Percentiles rank a stretch among this genome's conserved stretches.
phyloP scores from a whole-genome alignment of 2,888 invertebrate species.

The Nemotelus nigrinus region DNA sequence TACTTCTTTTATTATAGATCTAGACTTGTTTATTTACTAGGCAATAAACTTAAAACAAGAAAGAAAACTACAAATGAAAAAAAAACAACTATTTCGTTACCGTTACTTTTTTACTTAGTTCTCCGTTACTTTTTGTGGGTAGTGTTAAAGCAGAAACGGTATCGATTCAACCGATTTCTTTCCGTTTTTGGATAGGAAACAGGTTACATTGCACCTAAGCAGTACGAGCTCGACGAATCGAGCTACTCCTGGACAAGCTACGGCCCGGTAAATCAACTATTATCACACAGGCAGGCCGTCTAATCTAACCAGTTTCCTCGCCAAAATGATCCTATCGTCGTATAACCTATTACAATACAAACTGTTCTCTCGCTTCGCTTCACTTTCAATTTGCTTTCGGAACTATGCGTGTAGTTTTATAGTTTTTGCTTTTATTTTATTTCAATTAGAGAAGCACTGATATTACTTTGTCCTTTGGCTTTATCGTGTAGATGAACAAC shows the following conservation, averaged over 20 bases:
- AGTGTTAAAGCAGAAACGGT: conserved; percentile 29
- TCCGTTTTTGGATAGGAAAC: conserved; percentile 20
- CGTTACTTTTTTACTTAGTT: conserved; percentile 33
- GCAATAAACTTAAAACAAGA: conserved; percentile 42
- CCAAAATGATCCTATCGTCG: conserved; percentile 6
- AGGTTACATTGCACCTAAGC: conserved; percentile 23
- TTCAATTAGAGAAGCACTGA: conserved; percentile 11
- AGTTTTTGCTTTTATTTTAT: conserved; percentile 6
- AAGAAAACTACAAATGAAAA: conserved; percentile 43
- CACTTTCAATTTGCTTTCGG: background rate
- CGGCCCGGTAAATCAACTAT: conserved; percentile 52
- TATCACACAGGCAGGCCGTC: conserved; percentile 52
- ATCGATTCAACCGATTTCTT: background rate
- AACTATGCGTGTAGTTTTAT: background rate
- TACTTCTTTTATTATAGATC: conserved; percentile 38
- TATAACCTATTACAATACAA: background rate
- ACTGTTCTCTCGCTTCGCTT: background rate
- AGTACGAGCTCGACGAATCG: background rate
- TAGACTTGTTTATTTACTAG: conserved; percentile 42
- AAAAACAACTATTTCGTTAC: conserved; percentile 34
- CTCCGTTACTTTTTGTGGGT: conserved; percentile 35
- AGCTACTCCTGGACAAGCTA: background rate
- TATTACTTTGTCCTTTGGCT: conserved; percentile 35
- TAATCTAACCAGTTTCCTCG: conserved; percentile 47
- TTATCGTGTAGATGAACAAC: conserved; percentile 25